Base-by-base conservation (phyloP, 1,140 invertebrate species). In the Coenobita brevimanus region DNA sequence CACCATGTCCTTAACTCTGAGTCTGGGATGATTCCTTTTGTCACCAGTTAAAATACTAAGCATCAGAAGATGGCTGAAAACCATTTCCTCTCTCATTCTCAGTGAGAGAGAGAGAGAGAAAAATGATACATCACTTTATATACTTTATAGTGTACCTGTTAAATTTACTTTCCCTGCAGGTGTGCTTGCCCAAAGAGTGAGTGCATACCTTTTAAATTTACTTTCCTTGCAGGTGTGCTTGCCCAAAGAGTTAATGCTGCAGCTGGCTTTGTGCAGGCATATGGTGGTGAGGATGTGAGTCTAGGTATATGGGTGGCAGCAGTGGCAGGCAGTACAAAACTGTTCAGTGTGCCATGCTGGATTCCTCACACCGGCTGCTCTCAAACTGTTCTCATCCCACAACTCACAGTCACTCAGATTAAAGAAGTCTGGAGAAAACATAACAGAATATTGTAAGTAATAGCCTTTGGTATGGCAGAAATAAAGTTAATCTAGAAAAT, bases 251-350 rank as follows among this genome's bases (percentile, higher is more conserved):
- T 87, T n/a, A 50, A 50, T 50, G 50, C 41, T 36, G 67, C 46
- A 57, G 62, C 43, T 3, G 24, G 60, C 17, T 71, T 69, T 30
- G 30, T 87, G 60, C 15, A 46, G n/a, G 8, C 67, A 0, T 80
- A 87, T 60, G 85, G 38, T 8, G 85, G 85, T 41, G 85, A 87
- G 50, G 85, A 87, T 81, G 85, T 87, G 0, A 87, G 85, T 41
- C 30, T 87, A 60, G 76, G 85, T 36, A 81, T 87, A 8, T 87
- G 85, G 85, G 78, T 87, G 43, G 38, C 85, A 2, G 64, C 67
- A 24, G 41, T 71, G 4, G 50, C 64, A 41, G 64, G 43, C 13
- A n/a, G 57, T 73, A 43, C 67, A n/a, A 80, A 36, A 33, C 33
- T 3, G 8, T 24, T 87, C 50, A 76, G 80, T 50, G 76, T 81